Conservation (phyloP, 2,113 vertebrate species). For the Aphelocoma coerulescens region DNA sequence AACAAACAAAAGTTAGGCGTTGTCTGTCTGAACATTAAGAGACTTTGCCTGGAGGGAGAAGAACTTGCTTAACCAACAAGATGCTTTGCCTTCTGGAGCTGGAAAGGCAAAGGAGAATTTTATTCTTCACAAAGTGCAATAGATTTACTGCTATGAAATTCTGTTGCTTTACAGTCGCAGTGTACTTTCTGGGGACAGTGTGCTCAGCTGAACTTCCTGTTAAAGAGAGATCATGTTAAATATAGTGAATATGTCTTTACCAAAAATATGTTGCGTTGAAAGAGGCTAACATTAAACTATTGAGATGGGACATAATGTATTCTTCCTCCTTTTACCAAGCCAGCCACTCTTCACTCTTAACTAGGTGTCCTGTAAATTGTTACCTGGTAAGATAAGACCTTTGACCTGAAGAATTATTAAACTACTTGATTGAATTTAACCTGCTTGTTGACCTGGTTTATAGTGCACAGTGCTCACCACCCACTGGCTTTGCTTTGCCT, state of each 20-base stretch:
- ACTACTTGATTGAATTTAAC: slow-evolving; percentile 70
- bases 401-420: slow-evolving; percentile 72
- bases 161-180: slow-evolving; percentile 78
- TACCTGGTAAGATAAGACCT: slow-evolving; percentile 69
- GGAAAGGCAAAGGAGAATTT: slow-evolving; percentile 72
- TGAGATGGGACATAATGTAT: slow-evolving; percentile 73
- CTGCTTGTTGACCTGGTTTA: slow-evolving; percentile 68
- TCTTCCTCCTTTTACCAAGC: slow-evolving; percentile 70
- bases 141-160: slow-evolving; percentile 83
- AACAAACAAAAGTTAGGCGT: slow-evolving; percentile 59
- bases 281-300: slow-evolving; percentile 74
- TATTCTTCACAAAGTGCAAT: slow-evolving; percentile 86
- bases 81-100: slow-evolving; percentile 69
- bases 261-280: slow-evolving; percentile 75
- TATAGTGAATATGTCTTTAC: slow-evolving; percentile 78
- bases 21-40: slow-evolving; percentile 63
- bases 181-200: slow-evolving; percentile 72
- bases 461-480: slow-evolving; percentile 31
- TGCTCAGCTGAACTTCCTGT: slow-evolving; percentile 72
- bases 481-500: slow-evolving; percentile 32
- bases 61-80: slow-evolving; percentile 61
- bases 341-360: slow-evolving; percentile 68
- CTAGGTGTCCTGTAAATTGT: slow-evolving; percentile 70
- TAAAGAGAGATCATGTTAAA: slow-evolving; percentile 69
- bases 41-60: slow-evolving; percentile 65